Conservation (phyloP, 1,140 invertebrate species). For the Lutraria rhynchaena region DNA sequence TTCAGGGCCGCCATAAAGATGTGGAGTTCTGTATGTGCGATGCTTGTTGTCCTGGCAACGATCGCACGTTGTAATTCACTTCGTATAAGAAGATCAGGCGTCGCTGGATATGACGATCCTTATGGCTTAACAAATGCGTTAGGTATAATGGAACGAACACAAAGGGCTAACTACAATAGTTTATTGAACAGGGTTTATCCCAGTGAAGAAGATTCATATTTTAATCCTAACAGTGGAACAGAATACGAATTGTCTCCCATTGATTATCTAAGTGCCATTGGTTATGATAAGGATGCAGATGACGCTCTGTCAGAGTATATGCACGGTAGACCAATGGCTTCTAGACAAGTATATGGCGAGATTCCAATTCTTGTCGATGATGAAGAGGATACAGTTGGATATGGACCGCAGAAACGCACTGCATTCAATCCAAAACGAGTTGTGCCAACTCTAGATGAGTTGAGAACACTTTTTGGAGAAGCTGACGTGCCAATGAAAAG, state of each 20-base stretch:
- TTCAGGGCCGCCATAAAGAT: no score
- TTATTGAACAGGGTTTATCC: background rate
- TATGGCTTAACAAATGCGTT: conserved; percentile 41
- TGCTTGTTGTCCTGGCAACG: no score
- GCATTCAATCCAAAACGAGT: conserved; percentile 36
- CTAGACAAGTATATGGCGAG: background rate
- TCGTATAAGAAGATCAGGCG: conserved; percentile 35
- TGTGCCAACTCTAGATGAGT: conserved; percentile 26
- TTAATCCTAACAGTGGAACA: conserved; percentile 11
- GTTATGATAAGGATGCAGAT: background rate
- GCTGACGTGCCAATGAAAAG: conserved; percentile 51
- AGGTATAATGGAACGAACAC: conserved; percentile 9
- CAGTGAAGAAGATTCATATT: conserved; percentile 25
- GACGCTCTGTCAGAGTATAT: background rate
- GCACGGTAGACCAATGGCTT: no score
- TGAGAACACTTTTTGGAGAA: conserved; percentile 34
- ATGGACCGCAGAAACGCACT: conserved; percentile 43
- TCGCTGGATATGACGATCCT: conserved; percentile 47
- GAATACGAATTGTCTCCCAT: background rate
- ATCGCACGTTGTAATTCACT: background rate
- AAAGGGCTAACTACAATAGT: background rate
- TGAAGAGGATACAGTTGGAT: background rate
- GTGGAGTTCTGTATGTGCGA: no score
- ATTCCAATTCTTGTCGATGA: background rate
- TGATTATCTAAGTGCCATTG: conserved; percentile 13